Evolutionary conservation across 2,888 invertebrate species (phyloP).

Genomic region (Cephus runcator): DNA sequence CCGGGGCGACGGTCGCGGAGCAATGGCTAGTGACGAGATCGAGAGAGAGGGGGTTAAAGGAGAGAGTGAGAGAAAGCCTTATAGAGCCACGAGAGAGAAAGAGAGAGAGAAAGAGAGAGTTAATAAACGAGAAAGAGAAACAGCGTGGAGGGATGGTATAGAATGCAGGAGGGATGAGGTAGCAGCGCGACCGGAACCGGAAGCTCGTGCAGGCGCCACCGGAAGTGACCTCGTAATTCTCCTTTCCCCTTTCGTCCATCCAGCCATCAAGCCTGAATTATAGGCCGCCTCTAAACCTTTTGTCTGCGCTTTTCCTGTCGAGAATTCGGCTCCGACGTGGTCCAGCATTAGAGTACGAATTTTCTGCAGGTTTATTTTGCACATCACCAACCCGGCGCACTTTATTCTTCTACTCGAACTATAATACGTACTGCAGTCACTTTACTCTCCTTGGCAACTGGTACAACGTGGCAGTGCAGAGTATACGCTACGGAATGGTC

Average conservation of each 20-base stretch:
- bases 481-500: not conserved
- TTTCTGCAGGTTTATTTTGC: not conserved
- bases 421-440: not conserved
- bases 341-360: not conserved
- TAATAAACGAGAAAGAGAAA: slow-evolving; percentile 5
- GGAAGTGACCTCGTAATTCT: slow-evolving; percentile 66
- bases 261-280: slow-evolving; percentile 62
- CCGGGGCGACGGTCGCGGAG: slow-evolving; percentile 18
- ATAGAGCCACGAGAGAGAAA: too few species aligned
- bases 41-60: slow-evolving; percentile 7
- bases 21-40: not conserved
- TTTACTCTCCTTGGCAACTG: not conserved
- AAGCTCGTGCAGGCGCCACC: slow-evolving; percentile 64
- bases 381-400: not conserved
- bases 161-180: slow-evolving; percentile 16
- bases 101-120: not conserved
- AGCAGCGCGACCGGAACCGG: slow-evolving; percentile 60
- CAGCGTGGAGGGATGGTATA: slow-evolving; percentile 13
- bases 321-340: slow-evolving; percentile 41
- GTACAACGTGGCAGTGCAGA: not conserved
- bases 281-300: slow-evolving; percentile 62
- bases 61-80: not conserved
- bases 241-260: slow-evolving; percentile 52
- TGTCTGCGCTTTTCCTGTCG: slow-evolving; percentile 63
- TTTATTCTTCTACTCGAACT: not conserved